Percentiles rank a stretch among this genome's conserved stretches.
phyloP scores from a whole-genome alignment of 2,797 vertebrate genomes.

The Cossypha dichroa region DNA sequence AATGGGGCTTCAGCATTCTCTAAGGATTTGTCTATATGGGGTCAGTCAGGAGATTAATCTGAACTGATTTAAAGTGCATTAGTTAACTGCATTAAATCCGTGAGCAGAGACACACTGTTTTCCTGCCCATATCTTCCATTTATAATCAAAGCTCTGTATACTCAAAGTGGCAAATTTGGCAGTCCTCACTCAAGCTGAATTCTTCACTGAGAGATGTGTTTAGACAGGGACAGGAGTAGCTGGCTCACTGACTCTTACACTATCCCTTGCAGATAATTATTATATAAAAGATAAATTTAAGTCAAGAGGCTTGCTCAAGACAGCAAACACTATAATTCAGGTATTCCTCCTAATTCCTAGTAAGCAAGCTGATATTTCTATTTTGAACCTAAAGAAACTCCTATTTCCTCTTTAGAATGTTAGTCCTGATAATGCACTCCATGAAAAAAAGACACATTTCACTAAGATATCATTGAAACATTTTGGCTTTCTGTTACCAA shows the following conservation, averaged over 20 bases:
- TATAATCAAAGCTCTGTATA: conserved; percentile 22
- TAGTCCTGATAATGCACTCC: not conserved
- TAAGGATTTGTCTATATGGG: not conserved
- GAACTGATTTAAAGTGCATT: conserved; percentile 58
- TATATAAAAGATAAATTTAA: not conserved
- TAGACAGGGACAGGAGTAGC: not conserved
- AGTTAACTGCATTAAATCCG: conserved; percentile 40
- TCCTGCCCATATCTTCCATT: conserved; percentile 24
- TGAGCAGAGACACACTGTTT: conserved; percentile 19
- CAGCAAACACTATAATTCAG: not conserved
- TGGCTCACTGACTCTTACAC: not conserved
- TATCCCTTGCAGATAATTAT: not conserved
- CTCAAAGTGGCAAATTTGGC: conserved; percentile 9
- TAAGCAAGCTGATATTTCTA: not conserved
- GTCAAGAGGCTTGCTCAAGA: not conserved
- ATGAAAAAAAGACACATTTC: not conserved
- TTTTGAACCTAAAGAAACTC: not conserved
- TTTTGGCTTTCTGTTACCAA: conserved; percentile 6
- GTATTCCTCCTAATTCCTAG: not conserved
- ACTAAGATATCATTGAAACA: not conserved
- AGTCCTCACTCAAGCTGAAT: conserved; percentile 34
- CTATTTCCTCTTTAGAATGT: not conserved
- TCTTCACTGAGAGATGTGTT: conserved; percentile 7
- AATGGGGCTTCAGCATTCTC: not conserved
- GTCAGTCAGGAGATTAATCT: conserved; percentile 49